Evolutionary conservation across 2,888 invertebrate species (phyloP), one percentile per base, ranked within the genome.

Genomic region (Lithodes maja): DNA sequence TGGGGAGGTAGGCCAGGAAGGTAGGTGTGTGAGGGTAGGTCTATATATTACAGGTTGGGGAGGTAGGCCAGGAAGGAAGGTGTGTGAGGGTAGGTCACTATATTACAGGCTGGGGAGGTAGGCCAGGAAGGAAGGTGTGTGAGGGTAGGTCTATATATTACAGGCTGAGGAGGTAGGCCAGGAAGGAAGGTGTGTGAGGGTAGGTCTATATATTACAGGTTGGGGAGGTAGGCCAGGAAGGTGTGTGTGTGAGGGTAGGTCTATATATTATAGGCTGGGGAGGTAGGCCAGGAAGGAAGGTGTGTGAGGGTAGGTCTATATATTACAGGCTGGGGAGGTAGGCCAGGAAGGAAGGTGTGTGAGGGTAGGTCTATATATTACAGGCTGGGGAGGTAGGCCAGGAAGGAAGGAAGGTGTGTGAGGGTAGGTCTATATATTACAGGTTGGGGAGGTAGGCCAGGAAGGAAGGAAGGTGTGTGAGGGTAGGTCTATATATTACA

Each of bases 401-500:
- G 71, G 83, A 83, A 54, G 75, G 75, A 74, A 15, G 15, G 33
- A n/a, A n/a, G n/a, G n/a, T 15, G 61, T 15, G 83, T 5, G 84
- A 17, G 12, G n/a, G 33, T n/a, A 17, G 17, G 68, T 3, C 49
- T 9, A 69, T 68, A 33, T 54, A 81, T n/a, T 33, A 33, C 7
- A 55, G 55, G 33, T n/a, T 17, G 68, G 49, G 78, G n/a, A 61
- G 54, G 84, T 33, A 77, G 53, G 78, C n/a, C 2, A 68, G 77
- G 52, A 1, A 54, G n/a, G 50, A 5, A 52, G 17, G 17, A 50
- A 61, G 84, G 17, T 61, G 78, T 5, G 49, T 15, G 78, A 52
- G 50, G 61, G 50, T 78, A 78, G 85, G 85, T 78, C 78, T 77
- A 86, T 61, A 86, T 81, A 86, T 75, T 80, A 78, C 85, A 85